Evolutionary conservation across 2,113 vertebrate genomes (phyloP).

Genomic region (Ranitomeya variabilis): DNA sequence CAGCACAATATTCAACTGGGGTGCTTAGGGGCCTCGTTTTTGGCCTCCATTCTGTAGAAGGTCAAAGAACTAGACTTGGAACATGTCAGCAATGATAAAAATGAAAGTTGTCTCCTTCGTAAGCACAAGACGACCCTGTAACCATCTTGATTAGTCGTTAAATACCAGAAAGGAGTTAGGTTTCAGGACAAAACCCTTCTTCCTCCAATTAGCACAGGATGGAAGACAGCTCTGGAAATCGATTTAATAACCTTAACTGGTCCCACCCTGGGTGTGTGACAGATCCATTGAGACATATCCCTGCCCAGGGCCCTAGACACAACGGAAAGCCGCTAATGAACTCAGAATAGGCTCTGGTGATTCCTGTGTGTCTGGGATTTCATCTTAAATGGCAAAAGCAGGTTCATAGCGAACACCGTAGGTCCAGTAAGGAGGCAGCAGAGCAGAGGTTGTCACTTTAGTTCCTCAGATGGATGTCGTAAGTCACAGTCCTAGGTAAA

Average conservation of each 20-base stretch:
- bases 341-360: background rate
- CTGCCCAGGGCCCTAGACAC: conserved; percentile 68
- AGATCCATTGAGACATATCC: conserved; percentile 78
- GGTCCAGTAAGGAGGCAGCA: background rate
- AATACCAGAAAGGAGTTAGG: conserved; percentile 61
- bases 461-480: background rate
- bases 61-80: background rate
- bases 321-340: conserved; percentile 55
- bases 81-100: background rate
- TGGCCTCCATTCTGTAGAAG: background rate
- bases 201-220: conserved; percentile 70
- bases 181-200: conserved; percentile 58
- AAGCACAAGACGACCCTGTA: conserved; percentile 61
- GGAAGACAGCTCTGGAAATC: conserved; percentile 80
- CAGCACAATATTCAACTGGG: background rate
- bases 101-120: background rate
- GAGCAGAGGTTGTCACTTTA: background rate
- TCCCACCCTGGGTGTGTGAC: conserved; percentile 69
- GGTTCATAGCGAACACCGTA: background rate
- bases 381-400: background rate
- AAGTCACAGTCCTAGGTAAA: background rate
- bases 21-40: background rate
- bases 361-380: no score
- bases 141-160: conserved; percentile 67
- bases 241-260: conserved; percentile 81